Evolutionary conservation across 2,113 vertebrate species (phyloP), one percentile per base, ranked within the genome.

Genomic region (Pelmatolapia mariae): DNA sequence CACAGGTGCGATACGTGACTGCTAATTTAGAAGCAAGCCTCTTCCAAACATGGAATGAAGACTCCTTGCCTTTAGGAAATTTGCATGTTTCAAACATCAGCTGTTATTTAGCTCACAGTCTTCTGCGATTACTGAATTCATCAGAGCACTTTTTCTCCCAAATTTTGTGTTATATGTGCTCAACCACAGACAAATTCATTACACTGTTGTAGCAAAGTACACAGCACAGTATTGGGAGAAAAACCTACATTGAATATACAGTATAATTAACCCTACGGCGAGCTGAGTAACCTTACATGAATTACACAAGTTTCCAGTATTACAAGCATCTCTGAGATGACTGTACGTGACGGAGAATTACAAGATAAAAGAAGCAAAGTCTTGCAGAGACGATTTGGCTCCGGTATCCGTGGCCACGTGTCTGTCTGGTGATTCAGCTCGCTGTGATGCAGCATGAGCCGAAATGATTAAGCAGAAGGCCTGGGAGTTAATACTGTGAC

Each of bases 391-490:
- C 16, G 53, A 53, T 89, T 89, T 91, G 90, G 90, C 90, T 85
- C 68, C 2, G 54, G 50, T 63, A 8, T 29, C 59, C 3, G 80
- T 45, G 86, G 90, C 91, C 93, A 94, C 91, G 90, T 94, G 95
- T 87, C 92, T 76, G 92, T 93, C 95, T 94, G 90, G 92, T 95
- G 95, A 96, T 91, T 95, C 95, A 94, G 88, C 90, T 89, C 13
- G n/a, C 91, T 85, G 92, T 92, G 88, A 89, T 71, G 91, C 89
- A 85, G 90, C 89, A 59, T 88, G 92, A 92, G 89, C 93, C 59
- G 87, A 89, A 88, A 86, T 92, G 87, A 94, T 94, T 89, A 94
- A 90, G 89, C 92, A 89, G 81, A 93, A 90, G 86, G 86, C 93
- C 92, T 45, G 80, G 66, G 86, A 94, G 92, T 92, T 91, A 86